Evolutionary conservation across 2,888 invertebrate genomes (phyloP), one percentile per base, ranked within the genome.

Genomic region (Cancer borealis): DNA sequence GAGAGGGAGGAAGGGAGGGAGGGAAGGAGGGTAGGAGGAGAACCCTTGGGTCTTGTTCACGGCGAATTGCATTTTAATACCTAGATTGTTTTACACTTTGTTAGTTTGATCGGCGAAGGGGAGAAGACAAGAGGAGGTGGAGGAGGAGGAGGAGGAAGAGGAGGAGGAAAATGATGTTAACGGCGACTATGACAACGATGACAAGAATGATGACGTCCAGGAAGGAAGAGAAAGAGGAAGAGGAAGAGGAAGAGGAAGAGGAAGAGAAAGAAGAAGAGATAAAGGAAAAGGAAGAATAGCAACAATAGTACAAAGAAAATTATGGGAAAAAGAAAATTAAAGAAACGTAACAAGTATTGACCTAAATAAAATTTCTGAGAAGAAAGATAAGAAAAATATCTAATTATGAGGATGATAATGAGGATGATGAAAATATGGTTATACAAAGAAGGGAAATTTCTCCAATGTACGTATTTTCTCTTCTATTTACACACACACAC

Each of bases 31-130:
- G 30, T 1, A 47, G 88, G 30, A 39, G 88, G 46, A 39, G 10
- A n/a, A 21, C 60, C 91, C 60, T 66, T 45, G 21, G 88, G 66
- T 73, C 46, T 91, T 91, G 46, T 39, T 73, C 91, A 91, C 91
- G 91, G 21, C 12, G 91, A 91, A 91, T 73, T 91, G 91, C 73
- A 45, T 73, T n/a, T 66, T 91, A 91, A 91, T 91, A 73, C 46
- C n/a, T 21, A 26, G 66, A 91, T 91, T 91, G 73, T 45, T 73
- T 91, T 91, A 91, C 91, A 73, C 73, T 49, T n/a, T 30, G 91
- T 45, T 91, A 46, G 91, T 39, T 49, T 47, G 46, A 88, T 30
- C 49, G 89, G 46, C 30, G 89, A 54, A 54, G 17, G 54, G 54
- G 88, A 45, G 46, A 47, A 46, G 21, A 47, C 26, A 17, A 47